phyloP scores from a whole-genome alignment of 1,140 invertebrate species.

The Euwallacea similis region DNA sequence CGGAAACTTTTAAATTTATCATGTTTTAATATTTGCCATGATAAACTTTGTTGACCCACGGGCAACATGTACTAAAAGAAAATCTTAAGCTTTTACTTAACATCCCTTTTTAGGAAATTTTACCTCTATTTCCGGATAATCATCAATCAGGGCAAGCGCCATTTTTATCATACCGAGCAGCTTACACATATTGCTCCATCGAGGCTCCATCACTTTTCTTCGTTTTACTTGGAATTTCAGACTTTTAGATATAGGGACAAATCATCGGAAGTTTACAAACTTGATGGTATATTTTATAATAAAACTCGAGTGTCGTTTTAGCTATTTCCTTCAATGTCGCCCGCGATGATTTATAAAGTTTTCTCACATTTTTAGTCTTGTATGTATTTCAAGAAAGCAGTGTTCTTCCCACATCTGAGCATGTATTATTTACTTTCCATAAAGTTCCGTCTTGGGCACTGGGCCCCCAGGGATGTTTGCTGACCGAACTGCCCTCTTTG shows the following conservation, averaged over 20 bases:
- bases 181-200: constrained; percentile 4
- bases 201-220: constrained; percentile 1
- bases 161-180: constrained; percentile 5
- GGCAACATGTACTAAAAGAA: too few relatives aligned
- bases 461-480: constrained; percentile 62
- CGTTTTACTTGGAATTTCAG: constrained; percentile 4
- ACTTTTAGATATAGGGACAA: constrained; percentile 7
- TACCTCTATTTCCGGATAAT: background rate
- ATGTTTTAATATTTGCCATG: too few relatives aligned
- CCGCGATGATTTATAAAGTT: too few relatives aligned
- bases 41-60: too few relatives aligned
- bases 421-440: background rate
- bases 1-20: too few relatives aligned
- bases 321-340: too few relatives aligned
- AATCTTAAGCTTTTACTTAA: too few relatives aligned
- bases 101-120: too few relatives aligned
- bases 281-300: background rate
- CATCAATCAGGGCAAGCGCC: constrained; percentile 1
- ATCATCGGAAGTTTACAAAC: constrained; percentile 9
- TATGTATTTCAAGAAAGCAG: too few relatives aligned
- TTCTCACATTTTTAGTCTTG: too few relatives aligned
- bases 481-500: constrained; percentile 69
- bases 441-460: constrained; percentile 71
- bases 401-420: too few relatives aligned
- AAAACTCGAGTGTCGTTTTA: background rate